These are phyloP conservation scores for Aradophagus sp. DNA, from an alignment of 1,140 invertebrate genomes.

Conservation along the genomic window DNA sequence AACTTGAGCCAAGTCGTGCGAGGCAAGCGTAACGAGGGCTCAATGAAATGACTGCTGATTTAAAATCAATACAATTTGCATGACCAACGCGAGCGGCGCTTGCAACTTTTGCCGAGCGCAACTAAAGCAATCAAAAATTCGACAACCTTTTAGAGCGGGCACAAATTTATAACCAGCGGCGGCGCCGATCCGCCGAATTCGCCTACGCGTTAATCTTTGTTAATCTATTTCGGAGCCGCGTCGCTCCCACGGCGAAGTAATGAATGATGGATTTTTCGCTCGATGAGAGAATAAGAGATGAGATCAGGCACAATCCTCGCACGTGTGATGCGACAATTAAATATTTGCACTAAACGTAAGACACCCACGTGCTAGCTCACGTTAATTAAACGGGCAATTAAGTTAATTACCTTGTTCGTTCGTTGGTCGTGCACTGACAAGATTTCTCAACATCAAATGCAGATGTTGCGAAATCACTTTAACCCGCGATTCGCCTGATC, in stretches of 20 bases:
- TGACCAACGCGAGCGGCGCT: no score
- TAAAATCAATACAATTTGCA: no score
- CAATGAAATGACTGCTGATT: no score
- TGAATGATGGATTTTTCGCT: slow-evolving; percentile 11
- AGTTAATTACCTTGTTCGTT: slow-evolving; percentile 63
- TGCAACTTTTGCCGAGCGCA: no score
- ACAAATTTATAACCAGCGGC: no score
- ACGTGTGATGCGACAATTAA: slow-evolving; percentile 64
- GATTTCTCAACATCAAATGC: slow-evolving; percentile 23
- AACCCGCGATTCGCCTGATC: slow-evolving; percentile 17
- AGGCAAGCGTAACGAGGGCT: no score
- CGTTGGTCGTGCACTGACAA: slow-evolving; percentile 38
- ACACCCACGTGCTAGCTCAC: slow-evolving; percentile 53
- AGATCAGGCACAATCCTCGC: slow-evolving; percentile 47
- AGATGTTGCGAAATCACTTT: slow-evolving; percentile 44
- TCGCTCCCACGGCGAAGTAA: slow-evolving; percentile 8
- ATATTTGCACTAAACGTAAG: slow-evolving; percentile 63
- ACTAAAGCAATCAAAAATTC: no score
- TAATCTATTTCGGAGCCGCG: slow-evolving; percentile 2
- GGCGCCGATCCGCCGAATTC: no score
- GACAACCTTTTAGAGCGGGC: no score
- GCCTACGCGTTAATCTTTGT: slow-evolving; percentile 9
- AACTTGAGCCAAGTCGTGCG: no score
- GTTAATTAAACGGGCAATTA: slow-evolving; percentile 68
- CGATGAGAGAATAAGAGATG: slow-evolving; percentile 44